Evolutionary conservation across 1,140 invertebrate species (phyloP).

Genomic region (Brachionus koreanus): DNA sequence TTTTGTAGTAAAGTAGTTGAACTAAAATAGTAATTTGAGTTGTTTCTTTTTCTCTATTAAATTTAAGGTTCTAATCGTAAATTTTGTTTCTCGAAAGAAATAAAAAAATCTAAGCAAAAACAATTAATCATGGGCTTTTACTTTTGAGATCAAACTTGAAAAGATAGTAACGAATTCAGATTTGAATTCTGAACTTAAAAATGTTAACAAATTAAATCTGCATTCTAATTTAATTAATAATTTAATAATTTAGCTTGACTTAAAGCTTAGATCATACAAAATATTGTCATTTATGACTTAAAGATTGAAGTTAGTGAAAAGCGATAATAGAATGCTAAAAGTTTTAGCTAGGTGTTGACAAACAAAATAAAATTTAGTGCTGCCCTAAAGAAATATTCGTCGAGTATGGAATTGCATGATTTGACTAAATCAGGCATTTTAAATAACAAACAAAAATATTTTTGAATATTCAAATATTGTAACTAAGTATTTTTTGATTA

Average conservation of each 20-base stretch:
- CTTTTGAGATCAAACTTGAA: neutral
- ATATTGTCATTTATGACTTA: neutral
- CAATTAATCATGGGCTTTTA: neutral
- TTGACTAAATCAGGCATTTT: neutral
- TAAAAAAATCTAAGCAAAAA: neutral
- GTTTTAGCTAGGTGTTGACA: neutral
- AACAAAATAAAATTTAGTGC: neutral
- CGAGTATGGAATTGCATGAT: conserved; percentile 13
- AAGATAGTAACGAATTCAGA: neutral
- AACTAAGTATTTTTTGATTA: conserved; percentile 13
- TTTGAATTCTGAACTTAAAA: neutral
- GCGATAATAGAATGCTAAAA: neutral
- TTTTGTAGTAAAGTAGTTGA: neutral
- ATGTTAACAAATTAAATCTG: neutral
- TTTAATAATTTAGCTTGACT: no score
- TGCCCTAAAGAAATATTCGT: neutral
- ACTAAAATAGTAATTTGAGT: neutral
- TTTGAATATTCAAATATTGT: conserved; percentile 20
- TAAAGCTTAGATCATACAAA: neutral
- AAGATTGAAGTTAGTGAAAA: neutral
- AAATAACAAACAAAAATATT: neutral
- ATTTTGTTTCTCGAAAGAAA: neutral
- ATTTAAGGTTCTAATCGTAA: neutral
- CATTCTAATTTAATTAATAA: no score
- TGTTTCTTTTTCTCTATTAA: neutral